Evolutionary conservation across 37 sponge, comb jelly and placozoan species (phyloP).

Genomic region (Cliona cf. orientalis): DNA sequence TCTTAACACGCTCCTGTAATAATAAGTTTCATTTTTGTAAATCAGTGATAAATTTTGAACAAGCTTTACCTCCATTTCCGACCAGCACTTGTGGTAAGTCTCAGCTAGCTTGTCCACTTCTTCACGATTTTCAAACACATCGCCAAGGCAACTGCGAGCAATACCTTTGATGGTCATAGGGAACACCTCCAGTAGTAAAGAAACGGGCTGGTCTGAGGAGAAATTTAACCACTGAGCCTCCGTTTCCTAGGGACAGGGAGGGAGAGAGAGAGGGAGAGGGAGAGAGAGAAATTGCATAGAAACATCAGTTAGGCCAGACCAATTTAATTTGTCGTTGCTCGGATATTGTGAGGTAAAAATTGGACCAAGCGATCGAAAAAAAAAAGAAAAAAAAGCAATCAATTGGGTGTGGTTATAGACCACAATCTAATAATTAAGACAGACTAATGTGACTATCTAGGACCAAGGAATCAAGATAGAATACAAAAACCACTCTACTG

Average conservation of each 20-base stretch:
- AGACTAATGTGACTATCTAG: too few species aligned
- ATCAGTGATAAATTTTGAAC: neutral
- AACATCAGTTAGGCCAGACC: too few species aligned
- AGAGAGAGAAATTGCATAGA: too few species aligned
- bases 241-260: neutral
- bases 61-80: conserved; percentile 35
- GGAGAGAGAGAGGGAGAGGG: too few species aligned
- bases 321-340: too few species aligned
- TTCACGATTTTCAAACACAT: conserved; percentile 45
- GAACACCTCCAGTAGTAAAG: conserved; percentile 41
- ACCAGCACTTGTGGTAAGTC: conserved; percentile 68
- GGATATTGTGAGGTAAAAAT: too few species aligned
- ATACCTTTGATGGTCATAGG: conserved; percentile 81
- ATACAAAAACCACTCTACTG: too few species aligned
- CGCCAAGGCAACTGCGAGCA: conserved; percentile 54
- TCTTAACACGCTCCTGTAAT: neutral
- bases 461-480: too few species aligned
- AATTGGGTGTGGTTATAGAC: too few species aligned
- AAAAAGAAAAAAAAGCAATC: too few species aligned
- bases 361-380: too few species aligned
- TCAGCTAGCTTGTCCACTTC: conserved; percentile 51
- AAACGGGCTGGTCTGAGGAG: neutral
- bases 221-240: neutral
- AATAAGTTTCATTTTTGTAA: neutral
- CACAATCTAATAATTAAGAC: too few species aligned